phyloP scores from a whole-genome alignment of 1,140 invertebrate species.

The Medauroidea extradentata region DNA sequence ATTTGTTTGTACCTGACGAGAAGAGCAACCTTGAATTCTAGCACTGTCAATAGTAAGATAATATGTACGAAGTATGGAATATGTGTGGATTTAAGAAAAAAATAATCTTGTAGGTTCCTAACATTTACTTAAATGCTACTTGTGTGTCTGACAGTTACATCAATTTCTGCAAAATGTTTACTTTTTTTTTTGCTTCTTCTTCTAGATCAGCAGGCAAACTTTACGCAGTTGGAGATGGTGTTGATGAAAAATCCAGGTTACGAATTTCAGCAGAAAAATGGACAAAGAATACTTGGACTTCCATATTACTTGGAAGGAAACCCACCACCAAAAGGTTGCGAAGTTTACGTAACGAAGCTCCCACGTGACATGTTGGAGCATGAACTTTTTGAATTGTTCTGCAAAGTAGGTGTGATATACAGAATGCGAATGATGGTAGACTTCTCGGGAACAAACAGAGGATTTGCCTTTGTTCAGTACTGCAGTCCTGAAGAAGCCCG shows the following conservation, averaged over 20 bases:
- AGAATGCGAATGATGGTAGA: constrained; percentile 79
- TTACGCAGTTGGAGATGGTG: no score
- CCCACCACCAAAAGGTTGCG: constrained; percentile 54
- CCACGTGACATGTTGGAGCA: constrained; percentile 76
- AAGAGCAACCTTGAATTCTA: no score
- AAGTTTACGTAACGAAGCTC: constrained; percentile 80
- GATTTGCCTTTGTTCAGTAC: constrained; percentile 77
- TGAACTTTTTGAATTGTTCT: constrained; percentile 74
- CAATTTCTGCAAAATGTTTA: no score
- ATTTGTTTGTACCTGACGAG: no score
- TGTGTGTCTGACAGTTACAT: no score
- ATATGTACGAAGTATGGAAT: no score
- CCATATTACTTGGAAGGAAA: constrained; percentile 46
- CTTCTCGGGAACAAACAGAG: constrained; percentile 72
- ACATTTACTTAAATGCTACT: no score
- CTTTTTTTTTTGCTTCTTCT: no score
- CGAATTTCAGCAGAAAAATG: constrained; percentile 61
- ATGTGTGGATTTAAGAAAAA: no score
- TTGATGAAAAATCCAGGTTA: constrained; percentile 38
- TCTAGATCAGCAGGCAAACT: no score
- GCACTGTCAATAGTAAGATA: no score
- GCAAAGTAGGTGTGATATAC: constrained; percentile 57
- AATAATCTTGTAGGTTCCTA: no score
- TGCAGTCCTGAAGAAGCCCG: constrained; percentile 56
- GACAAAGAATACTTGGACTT: constrained; percentile 56